phyloP scores from a whole-genome alignment of 2,113 vertebrate genomes.

The Oreocharis arfaki region DNA sequence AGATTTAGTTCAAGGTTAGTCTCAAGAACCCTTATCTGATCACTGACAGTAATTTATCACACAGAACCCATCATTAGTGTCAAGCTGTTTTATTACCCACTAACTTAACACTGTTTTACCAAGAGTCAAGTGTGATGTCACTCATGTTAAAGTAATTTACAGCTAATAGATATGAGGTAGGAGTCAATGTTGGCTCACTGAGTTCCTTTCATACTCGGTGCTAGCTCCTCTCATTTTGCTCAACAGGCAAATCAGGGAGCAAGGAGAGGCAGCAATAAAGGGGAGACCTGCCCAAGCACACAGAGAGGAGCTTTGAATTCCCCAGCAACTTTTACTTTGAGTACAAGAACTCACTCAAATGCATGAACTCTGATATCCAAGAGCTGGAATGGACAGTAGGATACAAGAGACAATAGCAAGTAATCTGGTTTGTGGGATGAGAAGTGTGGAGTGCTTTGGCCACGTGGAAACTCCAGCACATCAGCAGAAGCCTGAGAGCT shows the following conservation, averaged over 20 bases:
- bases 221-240: slow-evolving; percentile 16
- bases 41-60: slow-evolving; percentile 67
- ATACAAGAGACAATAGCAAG: background rate
- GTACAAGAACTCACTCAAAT: background rate
- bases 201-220: background rate
- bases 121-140: slow-evolving; percentile 69
- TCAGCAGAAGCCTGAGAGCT: background rate
- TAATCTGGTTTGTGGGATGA: background rate
- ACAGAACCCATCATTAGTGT: slow-evolving; percentile 66
- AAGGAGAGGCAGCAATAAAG: background rate
- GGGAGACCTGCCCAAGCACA: background rate
- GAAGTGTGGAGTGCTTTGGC: background rate
- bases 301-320: background rate
- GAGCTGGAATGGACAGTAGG: background rate
- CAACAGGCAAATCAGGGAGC: background rate
- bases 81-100: slow-evolving; percentile 69
- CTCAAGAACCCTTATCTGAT: slow-evolving; percentile 68
- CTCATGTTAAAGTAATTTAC: slow-evolving; percentile 66
- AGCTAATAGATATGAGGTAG: slow-evolving; percentile 47
- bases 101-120: slow-evolving; percentile 69
- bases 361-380: background rate
- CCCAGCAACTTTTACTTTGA: background rate
- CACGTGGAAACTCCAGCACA: background rate
- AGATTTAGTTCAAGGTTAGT: slow-evolving; percentile 65
- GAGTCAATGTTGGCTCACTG: slow-evolving; percentile 23